Conservation (phyloP, 2,113 vertebrate genomes). For the Amphilophus citrinellus region DNA sequence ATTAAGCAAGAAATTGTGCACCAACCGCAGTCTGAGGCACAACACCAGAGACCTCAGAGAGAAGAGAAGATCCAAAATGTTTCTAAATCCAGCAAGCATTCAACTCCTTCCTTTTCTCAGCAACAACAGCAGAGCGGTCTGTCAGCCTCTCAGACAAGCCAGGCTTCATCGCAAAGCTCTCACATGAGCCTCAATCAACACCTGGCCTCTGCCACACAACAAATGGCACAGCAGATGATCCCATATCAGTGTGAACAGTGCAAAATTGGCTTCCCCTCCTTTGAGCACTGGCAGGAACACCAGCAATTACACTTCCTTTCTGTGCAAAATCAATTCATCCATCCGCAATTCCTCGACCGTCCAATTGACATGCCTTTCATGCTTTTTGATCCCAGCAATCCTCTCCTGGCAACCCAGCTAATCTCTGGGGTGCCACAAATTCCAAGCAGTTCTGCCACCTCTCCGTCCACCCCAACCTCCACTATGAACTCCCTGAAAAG, state of each 20-base stretch:
- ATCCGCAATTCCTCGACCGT: slow-evolving; percentile 96
- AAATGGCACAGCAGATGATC: slow-evolving; percentile 94
- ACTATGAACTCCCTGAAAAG: slow-evolving; percentile 98
- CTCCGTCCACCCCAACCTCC: slow-evolving; percentile 94
- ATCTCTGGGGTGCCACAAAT: slow-evolving; percentile 96
- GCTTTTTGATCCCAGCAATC: slow-evolving; percentile 98
- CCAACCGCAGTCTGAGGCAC: slow-evolving; percentile 79
- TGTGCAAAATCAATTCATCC: slow-evolving; percentile 98
- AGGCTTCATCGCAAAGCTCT: slow-evolving; percentile 89
- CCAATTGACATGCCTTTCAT: slow-evolving; percentile 98
- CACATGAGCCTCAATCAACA: slow-evolving; percentile 91
- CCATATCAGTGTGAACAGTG: slow-evolving; percentile 99
- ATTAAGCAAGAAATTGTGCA: slow-evolving; percentile 92
- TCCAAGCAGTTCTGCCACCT: slow-evolving; percentile 93
- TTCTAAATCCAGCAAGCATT: slow-evolving; percentile 87
- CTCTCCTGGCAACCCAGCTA: slow-evolving; percentile 93
- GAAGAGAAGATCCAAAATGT: slow-evolving; percentile 85
- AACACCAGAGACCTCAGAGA: slow-evolving; percentile 84
- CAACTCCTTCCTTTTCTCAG: slow-evolving; percentile 87
- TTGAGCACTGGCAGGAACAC: slow-evolving; percentile 99
- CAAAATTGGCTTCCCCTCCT: slow-evolving; percentile 96
- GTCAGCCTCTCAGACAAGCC: slow-evolving; percentile 89
- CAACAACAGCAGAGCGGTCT: slow-evolving; percentile 89
- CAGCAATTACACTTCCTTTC: slow-evolving; percentile 98
- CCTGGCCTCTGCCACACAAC: slow-evolving; percentile 90